Conservation (phyloP, 2,797 vertebrate genomes). For the Falco concolor region DNA sequence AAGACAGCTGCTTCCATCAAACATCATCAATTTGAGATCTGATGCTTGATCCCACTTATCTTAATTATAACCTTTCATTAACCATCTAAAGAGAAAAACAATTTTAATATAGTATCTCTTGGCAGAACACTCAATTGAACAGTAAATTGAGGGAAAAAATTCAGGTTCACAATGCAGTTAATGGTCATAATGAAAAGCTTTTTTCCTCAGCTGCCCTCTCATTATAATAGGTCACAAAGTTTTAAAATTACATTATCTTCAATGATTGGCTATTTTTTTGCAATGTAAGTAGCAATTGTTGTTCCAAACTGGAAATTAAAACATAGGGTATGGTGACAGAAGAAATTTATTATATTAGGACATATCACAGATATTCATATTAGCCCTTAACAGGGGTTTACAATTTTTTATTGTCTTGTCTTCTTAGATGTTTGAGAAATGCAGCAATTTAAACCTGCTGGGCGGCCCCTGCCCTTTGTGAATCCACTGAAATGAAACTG, state of each 20-base stretch:
- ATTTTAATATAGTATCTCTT: neutral
- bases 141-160: neutral
- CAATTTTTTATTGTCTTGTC: neutral
- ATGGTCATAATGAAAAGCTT: neutral
- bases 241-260: neutral
- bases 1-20: neutral
- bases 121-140: neutral
- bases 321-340: neutral
- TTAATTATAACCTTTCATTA: conserved; percentile 12
- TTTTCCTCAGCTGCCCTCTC: neutral
- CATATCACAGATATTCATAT: neutral
- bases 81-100: neutral
- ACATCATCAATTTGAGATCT: neutral
- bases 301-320: neutral
- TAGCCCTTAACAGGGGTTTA: neutral
- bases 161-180: neutral
- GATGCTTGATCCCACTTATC: neutral
- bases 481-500: neutral
- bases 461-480: neutral
- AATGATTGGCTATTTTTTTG: neutral
- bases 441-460: neutral
- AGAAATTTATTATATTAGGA: neutral
- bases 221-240: neutral
- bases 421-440: neutral
- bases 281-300: neutral